Evolutionary conservation across 2,113 vertebrate species (phyloP), one percentile per base, ranked within the genome.

Genomic region (Strix uralensis): DNA sequence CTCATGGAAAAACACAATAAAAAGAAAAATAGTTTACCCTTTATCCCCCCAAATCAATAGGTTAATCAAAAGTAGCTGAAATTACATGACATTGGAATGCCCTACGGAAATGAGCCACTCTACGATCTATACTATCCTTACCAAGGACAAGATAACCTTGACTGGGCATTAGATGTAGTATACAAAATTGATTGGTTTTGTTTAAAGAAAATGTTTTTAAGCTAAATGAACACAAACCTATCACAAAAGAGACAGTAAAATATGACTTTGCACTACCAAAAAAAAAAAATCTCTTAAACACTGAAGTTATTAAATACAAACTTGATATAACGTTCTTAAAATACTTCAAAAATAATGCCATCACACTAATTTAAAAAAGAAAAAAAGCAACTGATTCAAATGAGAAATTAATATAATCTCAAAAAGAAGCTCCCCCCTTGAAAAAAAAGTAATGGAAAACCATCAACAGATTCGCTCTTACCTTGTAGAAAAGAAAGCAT

Each of bases 1-100:
- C 17, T 72, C 11, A 55, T 9, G 7, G 30, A 22, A 38, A 54
- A 80, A 74, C 38, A 42, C 57, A 67, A 29, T 52, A 42, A 91
- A 73, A 86, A 40, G 57, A 90, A 81, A 81, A 71, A 75, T 8
- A 85, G 16, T 75, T 92, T 85, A 81, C 34, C 44, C 36, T 61
- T 72, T 82, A 16, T 73, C 30, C 32, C 75, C 36, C 10, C 10
- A 85, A 81, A 95, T 94, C 93, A 93, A 92, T 91, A 96, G 65
- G 27, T 85, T 96, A 96, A 95, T 95, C 73, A 87, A 95, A 90
- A 92, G n/a, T 67, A 94, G 75, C 89, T 94, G 69, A 89, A 91
- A 78, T 84, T 94, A 81, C 23, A 32, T 57, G 73, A 87, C 81
- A 91, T 81, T 92, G 87, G 61, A 79, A 89, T 85, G 54, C 65